These are phyloP conservation scores for Bombus ignitus DNA, from an alignment of 1,140 invertebrate species.

Conservation along the genomic window DNA sequence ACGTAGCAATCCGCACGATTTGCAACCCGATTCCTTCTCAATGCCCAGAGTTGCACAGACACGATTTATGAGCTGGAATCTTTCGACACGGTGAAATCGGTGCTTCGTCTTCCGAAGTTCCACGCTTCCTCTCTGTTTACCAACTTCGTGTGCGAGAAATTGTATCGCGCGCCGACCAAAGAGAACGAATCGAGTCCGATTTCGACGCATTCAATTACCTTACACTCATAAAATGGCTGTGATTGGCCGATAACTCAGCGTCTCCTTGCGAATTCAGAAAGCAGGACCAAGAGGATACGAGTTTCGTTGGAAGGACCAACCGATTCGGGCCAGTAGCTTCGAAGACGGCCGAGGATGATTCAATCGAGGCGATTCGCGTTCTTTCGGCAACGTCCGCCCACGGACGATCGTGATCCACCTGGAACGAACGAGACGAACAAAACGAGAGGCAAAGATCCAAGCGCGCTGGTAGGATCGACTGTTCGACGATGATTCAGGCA, in stretches of 20 bases:
- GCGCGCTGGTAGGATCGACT: constrained; percentile 20
- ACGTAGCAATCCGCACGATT: constrained; percentile 11
- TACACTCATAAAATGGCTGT: neutral
- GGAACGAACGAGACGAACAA: neutral
- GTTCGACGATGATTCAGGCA: constrained; percentile 51
- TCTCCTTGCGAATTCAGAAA: neutral
- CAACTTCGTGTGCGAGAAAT: neutral
- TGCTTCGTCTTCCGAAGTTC: constrained; percentile 6
- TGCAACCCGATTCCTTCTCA: neutral
- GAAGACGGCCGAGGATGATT: constrained; percentile 31
- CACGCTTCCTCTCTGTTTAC: neutral
- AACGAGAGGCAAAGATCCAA: constrained; percentile 4
- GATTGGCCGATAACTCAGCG: neutral
- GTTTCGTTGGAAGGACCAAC: neutral
- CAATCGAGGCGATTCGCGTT: constrained; percentile 41
- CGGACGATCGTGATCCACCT: constrained; percentile 34
- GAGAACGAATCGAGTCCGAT: neutral
- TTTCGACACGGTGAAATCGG: constrained; percentile 38
- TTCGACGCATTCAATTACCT: neutral
- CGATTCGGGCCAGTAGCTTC: constrained; percentile 7
- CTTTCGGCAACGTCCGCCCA: constrained; percentile 48
- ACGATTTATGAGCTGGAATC: constrained; percentile 19
- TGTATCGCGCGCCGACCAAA: neutral
- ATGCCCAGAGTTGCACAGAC: neutral
- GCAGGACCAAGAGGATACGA: neutral